Evolutionary conservation across 30 jellyfish, hydroid and myxozoan genomes (phyloP).

Genomic region (Sanderia malayensis): DNA sequence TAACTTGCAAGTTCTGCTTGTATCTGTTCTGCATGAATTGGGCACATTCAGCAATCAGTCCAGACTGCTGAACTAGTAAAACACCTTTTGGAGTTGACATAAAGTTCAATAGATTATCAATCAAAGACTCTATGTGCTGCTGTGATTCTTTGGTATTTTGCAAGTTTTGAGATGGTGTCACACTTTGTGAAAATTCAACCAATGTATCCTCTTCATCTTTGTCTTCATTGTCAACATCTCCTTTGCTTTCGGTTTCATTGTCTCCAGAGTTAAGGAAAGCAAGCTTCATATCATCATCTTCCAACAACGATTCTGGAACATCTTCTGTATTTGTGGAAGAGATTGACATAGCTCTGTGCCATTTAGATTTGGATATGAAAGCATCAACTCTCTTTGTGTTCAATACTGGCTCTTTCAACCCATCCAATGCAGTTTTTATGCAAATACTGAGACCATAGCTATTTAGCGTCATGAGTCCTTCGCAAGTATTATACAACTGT

Average conservation of each 20-base stretch:
- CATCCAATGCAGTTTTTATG: constrained; percentile 34
- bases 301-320: neutral
- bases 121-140: constrained; percentile 37
- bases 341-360: constrained; percentile 4
- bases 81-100: constrained; percentile 92
- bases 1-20: constrained; percentile 57
- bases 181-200: neutral
- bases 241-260: too few species aligned
- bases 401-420: neutral
- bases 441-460: constrained; percentile 19
- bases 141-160: neutral
- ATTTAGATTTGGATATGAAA: neutral
- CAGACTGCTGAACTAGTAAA: constrained; percentile 61
- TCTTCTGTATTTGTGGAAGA: neutral
- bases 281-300: neutral
- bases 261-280: too few species aligned
- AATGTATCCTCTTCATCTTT: neutral
- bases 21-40: constrained; percentile 53
- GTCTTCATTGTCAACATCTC: constrained; percentile 8
- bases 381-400: neutral
- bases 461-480: constrained; percentile 44
- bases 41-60: constrained; percentile 71
- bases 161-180: neutral
- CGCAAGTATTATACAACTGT: constrained; percentile 66
- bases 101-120: constrained; percentile 66